Evolutionary conservation across 2,113 vertebrate species (phyloP).

Genomic region (Monopterus albus): DNA sequence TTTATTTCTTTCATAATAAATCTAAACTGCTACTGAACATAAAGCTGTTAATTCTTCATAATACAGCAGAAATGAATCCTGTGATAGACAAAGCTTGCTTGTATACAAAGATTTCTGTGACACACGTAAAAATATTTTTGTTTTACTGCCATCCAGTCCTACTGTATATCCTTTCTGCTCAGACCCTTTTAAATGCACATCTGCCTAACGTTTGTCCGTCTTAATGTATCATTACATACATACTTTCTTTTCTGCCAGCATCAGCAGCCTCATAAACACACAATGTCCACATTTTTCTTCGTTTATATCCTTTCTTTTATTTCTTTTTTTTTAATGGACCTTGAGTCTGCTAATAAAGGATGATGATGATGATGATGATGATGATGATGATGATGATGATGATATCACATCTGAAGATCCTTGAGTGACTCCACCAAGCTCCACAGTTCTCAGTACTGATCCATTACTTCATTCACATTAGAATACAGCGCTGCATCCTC

Average conservation of each 20-base stretch:
- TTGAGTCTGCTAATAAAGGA: too few relatives aligned
- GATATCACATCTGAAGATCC: too few relatives aligned
- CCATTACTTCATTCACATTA: conserved; percentile 25
- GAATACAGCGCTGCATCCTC: conserved; percentile 32
- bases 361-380: too few relatives aligned
- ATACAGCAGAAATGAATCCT: too few relatives aligned
- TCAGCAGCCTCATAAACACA: background rate
- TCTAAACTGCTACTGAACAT: background rate
- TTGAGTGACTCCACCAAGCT: background rate
- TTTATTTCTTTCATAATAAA: background rate
- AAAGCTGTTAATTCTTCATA: too few relatives aligned
- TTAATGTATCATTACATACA: background rate
- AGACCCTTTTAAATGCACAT: background rate
- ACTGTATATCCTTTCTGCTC: too few relatives aligned
- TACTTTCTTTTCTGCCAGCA: background rate
- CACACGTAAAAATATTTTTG: too few relatives aligned
- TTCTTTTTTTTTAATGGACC: too few relatives aligned
- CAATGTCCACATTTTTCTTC: too few relatives aligned
- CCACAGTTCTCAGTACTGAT: background rate
- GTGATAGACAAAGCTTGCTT: background rate
- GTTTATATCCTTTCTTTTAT: too few relatives aligned
- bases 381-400: too few relatives aligned
- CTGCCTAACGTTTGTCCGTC: background rate
- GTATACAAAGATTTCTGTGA: background rate
- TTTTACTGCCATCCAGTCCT: too few relatives aligned